Percentiles rank a stretch among this genome's conserved stretches.
Conservation (phyloP, 2,113 vertebrate genomes). For the Phalacrocorax aristotelis region DNA sequence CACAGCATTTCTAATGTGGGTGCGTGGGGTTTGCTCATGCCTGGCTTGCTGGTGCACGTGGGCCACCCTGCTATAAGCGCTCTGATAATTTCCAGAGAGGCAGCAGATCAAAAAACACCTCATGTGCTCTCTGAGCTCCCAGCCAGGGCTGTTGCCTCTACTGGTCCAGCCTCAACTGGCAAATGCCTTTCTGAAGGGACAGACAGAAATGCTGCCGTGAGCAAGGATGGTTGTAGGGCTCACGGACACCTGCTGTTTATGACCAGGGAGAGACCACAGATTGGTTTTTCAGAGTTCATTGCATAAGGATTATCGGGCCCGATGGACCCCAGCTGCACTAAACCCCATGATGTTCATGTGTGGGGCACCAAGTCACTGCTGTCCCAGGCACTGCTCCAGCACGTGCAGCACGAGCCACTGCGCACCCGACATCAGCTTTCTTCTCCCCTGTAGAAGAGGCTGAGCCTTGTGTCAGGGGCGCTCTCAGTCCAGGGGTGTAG, state of each 20-base stretch:
- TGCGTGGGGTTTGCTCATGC: background rate
- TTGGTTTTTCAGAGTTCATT: background rate
- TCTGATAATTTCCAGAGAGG: background rate
- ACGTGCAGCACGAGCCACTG: background rate
- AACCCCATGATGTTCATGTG: fast-evolving
- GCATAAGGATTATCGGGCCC: background rate
- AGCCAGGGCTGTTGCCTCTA: background rate
- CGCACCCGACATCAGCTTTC: background rate
- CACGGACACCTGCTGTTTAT: fast-evolving
- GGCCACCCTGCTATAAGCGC: background rate
- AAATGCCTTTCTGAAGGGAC: background rate
- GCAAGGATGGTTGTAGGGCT: background rate
- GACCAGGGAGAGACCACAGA: background rate
- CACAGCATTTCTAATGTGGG: background rate
- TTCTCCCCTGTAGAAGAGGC: background rate
- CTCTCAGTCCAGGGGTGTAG: background rate
- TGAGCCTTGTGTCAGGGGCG: background rate
- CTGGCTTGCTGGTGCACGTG: fast-evolving
- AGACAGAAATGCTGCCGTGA: background rate
- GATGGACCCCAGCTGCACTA: no score
- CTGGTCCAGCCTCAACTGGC: fast-evolving
- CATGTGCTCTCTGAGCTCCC: background rate
- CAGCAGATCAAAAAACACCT: background rate
- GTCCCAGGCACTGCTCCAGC: background rate
- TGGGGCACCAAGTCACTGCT: background rate